Evolutionary conservation across 2,797 vertebrate genomes (phyloP).

Genomic region (Chromis chromis): DNA sequence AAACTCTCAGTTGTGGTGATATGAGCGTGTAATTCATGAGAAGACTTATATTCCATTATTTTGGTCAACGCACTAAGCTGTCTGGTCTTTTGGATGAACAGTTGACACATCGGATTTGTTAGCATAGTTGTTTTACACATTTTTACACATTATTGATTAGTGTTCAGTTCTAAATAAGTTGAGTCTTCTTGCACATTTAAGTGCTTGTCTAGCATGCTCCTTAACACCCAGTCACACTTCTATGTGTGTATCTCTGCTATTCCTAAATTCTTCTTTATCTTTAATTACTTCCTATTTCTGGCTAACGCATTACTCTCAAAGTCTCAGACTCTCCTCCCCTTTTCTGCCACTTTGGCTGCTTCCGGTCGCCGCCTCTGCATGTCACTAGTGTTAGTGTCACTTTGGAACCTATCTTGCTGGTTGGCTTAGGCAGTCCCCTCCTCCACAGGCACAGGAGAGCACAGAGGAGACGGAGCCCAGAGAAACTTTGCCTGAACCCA

Average conservation of each 20-base stretch:
- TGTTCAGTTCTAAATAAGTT: neutral
- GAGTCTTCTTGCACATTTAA: neutral
- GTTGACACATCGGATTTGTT: neutral
- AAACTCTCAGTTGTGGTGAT: neutral
- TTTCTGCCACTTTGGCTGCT: conserved; percentile 59
- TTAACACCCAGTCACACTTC: neutral
- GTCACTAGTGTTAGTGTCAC: conserved; percentile 70
- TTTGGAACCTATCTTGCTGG: conserved; percentile 78
- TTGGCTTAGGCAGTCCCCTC: conserved; percentile 86
- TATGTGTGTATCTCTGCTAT: conserved; percentile 20
- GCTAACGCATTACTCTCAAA: conserved; percentile 47
- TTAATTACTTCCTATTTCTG: conserved; percentile 14
- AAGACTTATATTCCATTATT: neutral
- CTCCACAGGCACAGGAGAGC: conserved; percentile 78
- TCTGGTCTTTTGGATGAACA: neutral
- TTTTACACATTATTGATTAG: neutral
- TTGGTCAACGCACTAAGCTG: neutral
- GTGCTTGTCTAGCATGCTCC: neutral
- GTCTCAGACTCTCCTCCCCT: conserved; percentile 24
- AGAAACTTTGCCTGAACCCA: conserved; percentile 68
- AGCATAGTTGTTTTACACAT: neutral
- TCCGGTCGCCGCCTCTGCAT: conserved; percentile 73
- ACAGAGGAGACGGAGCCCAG: conserved; percentile 68
- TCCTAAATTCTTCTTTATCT: conserved; percentile 29
- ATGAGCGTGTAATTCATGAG: neutral